Base-by-base conservation (phyloP, 1,140 invertebrate genomes). In the Polypedilum vanderplanki region DNA sequence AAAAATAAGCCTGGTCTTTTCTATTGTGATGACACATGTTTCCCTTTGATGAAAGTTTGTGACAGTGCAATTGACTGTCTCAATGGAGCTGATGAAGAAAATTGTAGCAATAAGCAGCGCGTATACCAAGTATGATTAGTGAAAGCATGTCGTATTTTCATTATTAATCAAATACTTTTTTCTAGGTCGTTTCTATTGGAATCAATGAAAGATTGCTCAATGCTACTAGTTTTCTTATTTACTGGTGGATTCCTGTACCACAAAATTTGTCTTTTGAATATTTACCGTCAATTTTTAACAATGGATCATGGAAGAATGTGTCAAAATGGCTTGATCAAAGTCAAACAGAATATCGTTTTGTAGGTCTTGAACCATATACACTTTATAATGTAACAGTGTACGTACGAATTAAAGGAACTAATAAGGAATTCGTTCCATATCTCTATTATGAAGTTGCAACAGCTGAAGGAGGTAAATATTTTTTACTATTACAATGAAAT, bases 321-420 rank as follows among this genome's bases (percentile, higher is more conserved):
- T 85, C 79, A 4, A 76, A 78, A 2, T 90, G 88, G 89, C 86
- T 83, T 64, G 80, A 85, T 7, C 81, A 83, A 2, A 84, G 79
- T 7, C 81, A 83, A 2, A 84, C 79, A 2, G 81, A 83, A 18
- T 87, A 85, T 79, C 85, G 83, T 74, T 92, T 94, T 78, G 87
- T 82, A 0, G 81, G 87, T 75, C 82, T 94, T 1, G 83, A 87
- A 76, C 88, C 93, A 0, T 91, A 84, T 77, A 93, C 91, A 0
- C 80, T 83, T 0, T 94, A 94, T 79, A 92, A 93, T 78, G 83
- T 93, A 70, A 93, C 91, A 0, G 89, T 94, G 7, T 93, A 90
- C 79, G 89, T 91, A 0, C 83, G 86, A 73, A 78, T 87, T 7
- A 86, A 86, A 77, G 83, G 83, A 76, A 82, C 79, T 0, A 81